phyloP scores from a whole-genome alignment of 2,113 vertebrate species.

The Raja brachyura region DNA sequence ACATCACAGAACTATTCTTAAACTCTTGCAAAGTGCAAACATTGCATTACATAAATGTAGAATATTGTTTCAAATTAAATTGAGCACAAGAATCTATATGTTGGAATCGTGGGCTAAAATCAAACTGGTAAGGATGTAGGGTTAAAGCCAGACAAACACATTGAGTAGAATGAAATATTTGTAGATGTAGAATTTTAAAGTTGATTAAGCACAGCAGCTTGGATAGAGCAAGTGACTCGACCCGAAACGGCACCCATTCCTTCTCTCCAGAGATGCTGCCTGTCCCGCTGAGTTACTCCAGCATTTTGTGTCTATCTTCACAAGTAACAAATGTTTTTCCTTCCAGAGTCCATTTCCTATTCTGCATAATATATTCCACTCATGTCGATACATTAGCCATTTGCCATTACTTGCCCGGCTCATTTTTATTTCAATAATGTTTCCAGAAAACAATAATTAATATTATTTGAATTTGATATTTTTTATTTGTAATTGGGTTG shows the following conservation, averaged over 20 bases:
- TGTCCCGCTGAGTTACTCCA: too few relatives aligned
- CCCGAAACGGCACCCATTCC: too few relatives aligned
- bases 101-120: too few relatives aligned
- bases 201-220: not conserved
- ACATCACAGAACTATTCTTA: not conserved
- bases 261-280: too few relatives aligned
- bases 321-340: constrained; percentile 1
- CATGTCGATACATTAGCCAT: too few relatives aligned
- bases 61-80: not conserved
- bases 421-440: not conserved
- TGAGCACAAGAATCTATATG: too few relatives aligned
- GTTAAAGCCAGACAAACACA: not conserved
- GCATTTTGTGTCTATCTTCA: not conserved
- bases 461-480: not conserved
- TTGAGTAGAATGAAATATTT: not conserved
- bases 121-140: not conserved
- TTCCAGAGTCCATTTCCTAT: not conserved
- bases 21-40: not conserved
- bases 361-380: not conserved
- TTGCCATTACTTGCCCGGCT: not conserved
- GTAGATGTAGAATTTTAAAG: not conserved
- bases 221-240: not conserved
- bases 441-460: not conserved
- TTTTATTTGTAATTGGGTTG: not conserved
- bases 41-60: not conserved